A percentile compares a stretch with the other conserved stretches of the same genome.
phyloP scores from a whole-genome alignment of 2,113 vertebrate species.

The Phrynocephalus versicolor region DNA sequence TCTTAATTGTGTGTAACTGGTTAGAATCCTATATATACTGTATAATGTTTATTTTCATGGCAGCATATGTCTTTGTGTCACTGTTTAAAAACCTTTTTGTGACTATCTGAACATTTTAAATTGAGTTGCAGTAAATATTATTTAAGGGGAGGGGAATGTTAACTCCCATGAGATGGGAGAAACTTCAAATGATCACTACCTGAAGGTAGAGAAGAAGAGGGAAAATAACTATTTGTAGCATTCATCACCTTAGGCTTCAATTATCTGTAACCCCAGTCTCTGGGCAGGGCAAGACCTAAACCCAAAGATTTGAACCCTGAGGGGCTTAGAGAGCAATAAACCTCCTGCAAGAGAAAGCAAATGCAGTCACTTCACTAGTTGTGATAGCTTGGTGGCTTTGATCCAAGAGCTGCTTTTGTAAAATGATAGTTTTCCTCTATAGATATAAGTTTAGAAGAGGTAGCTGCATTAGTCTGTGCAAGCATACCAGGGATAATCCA shows the following conservation, averaged over 20 bases:
- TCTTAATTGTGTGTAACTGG: too few relatives aligned
- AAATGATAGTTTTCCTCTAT: neutral
- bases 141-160: too few relatives aligned
- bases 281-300: neutral
- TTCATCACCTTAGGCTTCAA: neutral
- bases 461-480: too few relatives aligned
- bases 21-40: too few relatives aligned
- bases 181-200: neutral
- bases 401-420: neutral
- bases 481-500: too few relatives aligned
- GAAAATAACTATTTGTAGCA: neutral
- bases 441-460: neutral
- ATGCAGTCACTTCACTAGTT: constrained; percentile 1
- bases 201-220: neutral
- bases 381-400: neutral
- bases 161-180: neutral
- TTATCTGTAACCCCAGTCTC: neutral
- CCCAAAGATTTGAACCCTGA: neutral
- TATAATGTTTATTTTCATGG: neutral
- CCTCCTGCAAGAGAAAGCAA: neutral
- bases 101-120: neutral
- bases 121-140: neutral
- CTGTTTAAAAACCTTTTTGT: neutral
- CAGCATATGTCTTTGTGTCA: too few relatives aligned
- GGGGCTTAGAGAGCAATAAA: neutral